These are phyloP conservation scores for Hylyphantes graminicola DNA, from an alignment of 1,140 invertebrate species.

Conservation along the genomic window DNA sequence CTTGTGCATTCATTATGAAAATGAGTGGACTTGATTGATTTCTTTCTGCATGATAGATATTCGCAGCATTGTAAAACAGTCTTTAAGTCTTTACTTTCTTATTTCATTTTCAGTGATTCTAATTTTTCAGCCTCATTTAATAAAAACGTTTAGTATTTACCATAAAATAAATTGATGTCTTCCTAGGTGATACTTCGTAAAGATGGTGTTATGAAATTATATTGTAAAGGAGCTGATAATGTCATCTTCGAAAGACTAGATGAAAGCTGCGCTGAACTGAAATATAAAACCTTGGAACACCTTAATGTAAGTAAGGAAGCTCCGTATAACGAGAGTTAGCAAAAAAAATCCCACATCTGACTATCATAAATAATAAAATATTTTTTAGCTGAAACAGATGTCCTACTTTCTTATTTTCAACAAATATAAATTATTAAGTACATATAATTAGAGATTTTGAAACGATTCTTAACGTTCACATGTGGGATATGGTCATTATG, in stretches of 20 bases:
- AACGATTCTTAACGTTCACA: too few relatives aligned
- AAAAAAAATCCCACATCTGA: too few relatives aligned
- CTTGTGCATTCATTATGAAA: not conserved
- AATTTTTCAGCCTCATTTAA: too few relatives aligned
- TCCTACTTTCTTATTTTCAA: too few relatives aligned
- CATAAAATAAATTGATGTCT: not conserved
- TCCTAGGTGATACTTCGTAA: slow-evolving; percentile 79
- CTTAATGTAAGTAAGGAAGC: slow-evolving; percentile 74
- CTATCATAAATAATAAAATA: too few relatives aligned
- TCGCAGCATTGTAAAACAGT: not conserved
- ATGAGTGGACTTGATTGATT: not conserved
- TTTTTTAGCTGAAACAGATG: too few relatives aligned
- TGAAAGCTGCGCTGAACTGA: slow-evolving; percentile 77
- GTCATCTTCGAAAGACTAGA: slow-evolving; percentile 95
- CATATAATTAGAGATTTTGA: not conserved
- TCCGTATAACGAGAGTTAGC: too few relatives aligned
- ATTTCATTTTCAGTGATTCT: too few relatives aligned
- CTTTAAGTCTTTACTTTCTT: too few relatives aligned
- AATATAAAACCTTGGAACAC: slow-evolving; percentile 88
- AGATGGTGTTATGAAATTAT: slow-evolving; percentile 87
- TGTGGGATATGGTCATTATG: too few relatives aligned
- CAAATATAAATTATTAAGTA: not conserved
- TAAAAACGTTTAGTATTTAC: too few relatives aligned
- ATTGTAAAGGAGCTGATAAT: slow-evolving; percentile 98
- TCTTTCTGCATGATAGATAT: too few relatives aligned